These are phyloP conservation scores for Pipistrellus pygmaeus DNA, from an alignment of 2,797 vertebrate species.

Conservation along the genomic window DNA sequence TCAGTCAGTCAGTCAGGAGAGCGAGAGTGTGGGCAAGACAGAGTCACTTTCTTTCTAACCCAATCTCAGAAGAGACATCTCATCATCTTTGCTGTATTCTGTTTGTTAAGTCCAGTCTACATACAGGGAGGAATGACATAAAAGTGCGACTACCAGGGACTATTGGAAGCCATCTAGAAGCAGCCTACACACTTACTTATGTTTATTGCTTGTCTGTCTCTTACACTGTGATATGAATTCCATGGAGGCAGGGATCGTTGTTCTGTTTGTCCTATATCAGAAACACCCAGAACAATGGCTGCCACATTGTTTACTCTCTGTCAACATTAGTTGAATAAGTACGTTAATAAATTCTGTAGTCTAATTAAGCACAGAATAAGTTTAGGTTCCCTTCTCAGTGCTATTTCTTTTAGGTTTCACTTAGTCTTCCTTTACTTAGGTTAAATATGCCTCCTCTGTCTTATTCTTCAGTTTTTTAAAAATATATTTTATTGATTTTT, in stretches of 20 bases:
- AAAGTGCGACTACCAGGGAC: neutral
- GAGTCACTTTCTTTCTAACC: neutral
- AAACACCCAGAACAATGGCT: neutral
- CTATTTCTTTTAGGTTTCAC: neutral
- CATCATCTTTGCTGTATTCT: conserved; percentile 3
- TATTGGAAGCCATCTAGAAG: neutral
- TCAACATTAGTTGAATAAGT: neutral
- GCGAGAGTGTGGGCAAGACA: neutral
- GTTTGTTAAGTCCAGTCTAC: neutral
- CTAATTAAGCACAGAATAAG: neutral
- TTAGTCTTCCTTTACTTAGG: neutral
- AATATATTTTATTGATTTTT: too few species aligned
- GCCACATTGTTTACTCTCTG: neutral
- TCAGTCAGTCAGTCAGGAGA: neutral
- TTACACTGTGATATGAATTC: conserved; percentile 41
- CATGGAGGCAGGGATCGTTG: neutral
- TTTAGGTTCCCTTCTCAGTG: neutral
- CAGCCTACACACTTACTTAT: neutral
- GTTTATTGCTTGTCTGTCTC: neutral
- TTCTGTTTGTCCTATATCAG: neutral
- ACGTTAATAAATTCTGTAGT: neutral
- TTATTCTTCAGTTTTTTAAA: neutral
- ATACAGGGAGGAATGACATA: neutral
- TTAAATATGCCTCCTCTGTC: neutral
- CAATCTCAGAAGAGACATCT: neutral